Conservation (phyloP, 2,888 invertebrate species). For the Erebia palarica region DNA sequence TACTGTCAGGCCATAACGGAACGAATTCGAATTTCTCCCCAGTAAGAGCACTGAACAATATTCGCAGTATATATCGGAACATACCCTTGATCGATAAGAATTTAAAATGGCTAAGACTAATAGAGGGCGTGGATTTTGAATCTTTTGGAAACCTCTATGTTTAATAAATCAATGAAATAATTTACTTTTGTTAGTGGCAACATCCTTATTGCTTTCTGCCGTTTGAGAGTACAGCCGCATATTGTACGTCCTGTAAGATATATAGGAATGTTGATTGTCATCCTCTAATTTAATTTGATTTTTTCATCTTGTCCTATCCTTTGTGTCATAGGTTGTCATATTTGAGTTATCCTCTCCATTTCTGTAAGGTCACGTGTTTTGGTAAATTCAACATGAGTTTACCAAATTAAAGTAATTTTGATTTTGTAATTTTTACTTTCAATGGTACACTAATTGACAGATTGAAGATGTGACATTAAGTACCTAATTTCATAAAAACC, state of each 20-base stretch:
- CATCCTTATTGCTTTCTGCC: conserved; percentile 27
- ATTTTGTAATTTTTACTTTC: conserved; percentile 21
- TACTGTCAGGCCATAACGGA: too few species aligned
- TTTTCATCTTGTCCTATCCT: background rate
- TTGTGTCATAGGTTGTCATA: background rate
- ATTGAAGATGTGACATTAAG: background rate
- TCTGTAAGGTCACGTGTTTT: background rate
- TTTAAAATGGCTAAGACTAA: too few species aligned
- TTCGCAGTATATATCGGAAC: too few species aligned
- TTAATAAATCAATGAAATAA: too few species aligned
- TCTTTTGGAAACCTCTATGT: too few species aligned
- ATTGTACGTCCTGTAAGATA: background rate
- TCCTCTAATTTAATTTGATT: background rate
- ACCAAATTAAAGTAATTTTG: background rate
- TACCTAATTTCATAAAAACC: background rate
- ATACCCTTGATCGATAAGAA: too few species aligned
- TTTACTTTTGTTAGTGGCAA: too few species aligned
- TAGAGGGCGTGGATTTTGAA: too few species aligned
- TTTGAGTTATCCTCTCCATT: background rate
- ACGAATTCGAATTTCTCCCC: too few species aligned
- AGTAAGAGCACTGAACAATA: too few species aligned
- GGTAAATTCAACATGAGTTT: background rate
- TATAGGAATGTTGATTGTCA: conserved; percentile 11
- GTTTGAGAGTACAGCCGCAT: conserved; percentile 20
- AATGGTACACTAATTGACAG: background rate